These are phyloP conservation scores for Tenodera sinensis DNA, from an alignment of 2,888 invertebrate species.

Conservation along the genomic window DNA sequence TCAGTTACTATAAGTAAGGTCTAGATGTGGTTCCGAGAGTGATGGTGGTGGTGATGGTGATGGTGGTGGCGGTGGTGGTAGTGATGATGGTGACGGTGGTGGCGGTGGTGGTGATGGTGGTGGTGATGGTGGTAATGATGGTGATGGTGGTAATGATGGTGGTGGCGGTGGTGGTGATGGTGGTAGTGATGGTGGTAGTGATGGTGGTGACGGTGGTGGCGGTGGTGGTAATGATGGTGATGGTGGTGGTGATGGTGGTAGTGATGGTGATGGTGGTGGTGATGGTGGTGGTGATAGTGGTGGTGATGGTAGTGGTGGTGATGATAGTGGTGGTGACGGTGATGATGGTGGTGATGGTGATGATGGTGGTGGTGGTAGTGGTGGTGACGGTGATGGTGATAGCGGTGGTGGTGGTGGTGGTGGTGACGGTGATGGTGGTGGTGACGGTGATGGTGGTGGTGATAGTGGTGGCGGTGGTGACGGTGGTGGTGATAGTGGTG, in stretches of 20 bases:
- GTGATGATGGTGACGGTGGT: no score
- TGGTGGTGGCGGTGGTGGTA: no score
- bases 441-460: neutral
- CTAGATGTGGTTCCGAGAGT: no score
- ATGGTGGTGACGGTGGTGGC: neutral
- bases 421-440: neutral
- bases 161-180: neutral
- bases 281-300: neutral
- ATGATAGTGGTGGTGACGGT: neutral
- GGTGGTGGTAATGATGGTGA: neutral
- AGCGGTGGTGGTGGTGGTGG: neutral
- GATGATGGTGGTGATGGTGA: neutral
- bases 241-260: no score
- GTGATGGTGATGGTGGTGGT: no score
- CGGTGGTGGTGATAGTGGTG: neutral
- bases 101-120: no score
- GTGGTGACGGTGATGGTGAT: neutral
- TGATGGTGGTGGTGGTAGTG: no score
- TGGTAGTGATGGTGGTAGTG: neutral
- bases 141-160: neutral
- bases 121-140: no score
- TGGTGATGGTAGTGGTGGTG: neutral
- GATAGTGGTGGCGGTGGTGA: neutral
- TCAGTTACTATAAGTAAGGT: neutral
- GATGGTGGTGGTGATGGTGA: no score